Evolutionary conservation across 2,797 vertebrate genomes (phyloP).

Genomic region (Liasis olivaceus): DNA sequence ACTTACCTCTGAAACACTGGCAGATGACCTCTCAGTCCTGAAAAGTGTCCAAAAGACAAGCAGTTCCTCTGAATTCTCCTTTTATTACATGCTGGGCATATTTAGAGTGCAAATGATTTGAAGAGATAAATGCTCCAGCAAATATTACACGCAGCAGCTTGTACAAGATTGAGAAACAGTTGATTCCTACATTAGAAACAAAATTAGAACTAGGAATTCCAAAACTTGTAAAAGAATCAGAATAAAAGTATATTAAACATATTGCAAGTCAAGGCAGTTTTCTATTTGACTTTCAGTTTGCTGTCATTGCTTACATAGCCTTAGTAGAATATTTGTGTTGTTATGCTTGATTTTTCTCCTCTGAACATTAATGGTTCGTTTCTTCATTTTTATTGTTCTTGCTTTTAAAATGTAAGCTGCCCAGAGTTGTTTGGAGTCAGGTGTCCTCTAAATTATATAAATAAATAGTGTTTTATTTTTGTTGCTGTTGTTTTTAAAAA

Average conservation of each 20-base stretch:
- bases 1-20: background rate
- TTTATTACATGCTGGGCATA: background rate
- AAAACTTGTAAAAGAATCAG: background rate
- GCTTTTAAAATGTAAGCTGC: background rate
- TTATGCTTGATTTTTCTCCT: background rate
- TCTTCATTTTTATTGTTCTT: background rate
- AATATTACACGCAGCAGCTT: background rate
- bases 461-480: background rate
- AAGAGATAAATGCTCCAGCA: no score
- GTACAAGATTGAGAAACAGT: background rate
- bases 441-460: background rate
- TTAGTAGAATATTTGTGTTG: background rate
- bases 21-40: background rate
- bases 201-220: background rate
- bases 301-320: background rate
- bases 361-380: background rate
- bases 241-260: background rate
- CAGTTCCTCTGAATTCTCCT: background rate
- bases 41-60: background rate
- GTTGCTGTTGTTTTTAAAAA: background rate
- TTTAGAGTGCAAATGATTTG: background rate
- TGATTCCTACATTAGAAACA: background rate
- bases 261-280: background rate
- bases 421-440: background rate
- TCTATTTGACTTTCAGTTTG: background rate